These are phyloP conservation scores for Eidolon helvum DNA, from an alignment of 2,113 vertebrate species.

Conservation along the genomic window DNA sequence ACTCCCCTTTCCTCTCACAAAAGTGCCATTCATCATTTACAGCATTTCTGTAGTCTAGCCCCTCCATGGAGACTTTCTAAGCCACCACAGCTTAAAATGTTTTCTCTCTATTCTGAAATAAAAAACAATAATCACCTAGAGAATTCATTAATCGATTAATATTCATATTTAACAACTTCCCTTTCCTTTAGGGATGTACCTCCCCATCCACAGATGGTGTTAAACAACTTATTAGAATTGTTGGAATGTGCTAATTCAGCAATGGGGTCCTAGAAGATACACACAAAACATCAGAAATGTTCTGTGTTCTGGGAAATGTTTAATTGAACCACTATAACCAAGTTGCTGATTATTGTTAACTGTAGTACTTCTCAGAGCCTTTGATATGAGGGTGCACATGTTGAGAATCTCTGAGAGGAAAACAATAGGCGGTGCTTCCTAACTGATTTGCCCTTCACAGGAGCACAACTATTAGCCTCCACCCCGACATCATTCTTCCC, in stretches of 20 bases:
- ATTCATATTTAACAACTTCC: not conserved
- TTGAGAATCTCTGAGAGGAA: not conserved
- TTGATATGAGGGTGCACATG: not conserved
- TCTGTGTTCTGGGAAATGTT: not conserved
- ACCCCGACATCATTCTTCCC: not conserved
- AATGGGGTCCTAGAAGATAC: not conserved
- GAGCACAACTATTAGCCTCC: not conserved
- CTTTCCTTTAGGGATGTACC: not conserved
- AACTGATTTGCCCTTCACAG: conserved; percentile 33
- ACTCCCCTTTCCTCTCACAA: not conserved
- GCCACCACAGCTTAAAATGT: not conserved
- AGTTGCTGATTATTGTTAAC: not conserved
- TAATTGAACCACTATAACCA: conserved; percentile 6
- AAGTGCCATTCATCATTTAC: not conserved
- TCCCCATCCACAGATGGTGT: not conserved
- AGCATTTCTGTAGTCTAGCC: not conserved
- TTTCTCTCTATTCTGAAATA: not conserved
- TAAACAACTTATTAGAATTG: not conserved
- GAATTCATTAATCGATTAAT: not conserved
- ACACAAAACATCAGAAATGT: not conserved
- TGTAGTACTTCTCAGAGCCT: not conserved
- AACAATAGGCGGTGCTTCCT: not conserved
- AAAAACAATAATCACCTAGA: not conserved
- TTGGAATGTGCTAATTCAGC: not conserved
- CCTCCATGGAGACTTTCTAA: not conserved